These are phyloP conservation scores for Itoplectis maculator DNA, from an alignment of 2,888 invertebrate genomes.

Conservation along the genomic window DNA sequence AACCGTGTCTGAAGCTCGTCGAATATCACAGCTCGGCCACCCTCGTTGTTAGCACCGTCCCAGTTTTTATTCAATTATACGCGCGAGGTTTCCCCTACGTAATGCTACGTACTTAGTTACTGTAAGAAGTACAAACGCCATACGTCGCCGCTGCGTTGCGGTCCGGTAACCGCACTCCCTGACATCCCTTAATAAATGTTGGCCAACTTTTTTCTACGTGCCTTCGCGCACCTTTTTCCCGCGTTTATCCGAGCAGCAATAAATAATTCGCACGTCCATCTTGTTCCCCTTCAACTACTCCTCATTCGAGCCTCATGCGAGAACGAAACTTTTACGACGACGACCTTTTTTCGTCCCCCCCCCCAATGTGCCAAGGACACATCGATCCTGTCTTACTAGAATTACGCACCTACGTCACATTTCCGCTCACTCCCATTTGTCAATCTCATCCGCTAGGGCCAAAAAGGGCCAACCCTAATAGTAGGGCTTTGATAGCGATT, in stretches of 20 bases:
- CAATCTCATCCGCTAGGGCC: background rate
- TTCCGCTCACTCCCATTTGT: background rate
- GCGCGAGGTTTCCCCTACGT: background rate
- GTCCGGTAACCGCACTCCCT: background rate
- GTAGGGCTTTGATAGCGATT: background rate
- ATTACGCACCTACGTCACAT: background rate
- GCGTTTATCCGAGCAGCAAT: background rate
- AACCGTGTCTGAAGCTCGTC: background rate
- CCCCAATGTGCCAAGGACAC: slow-evolving; percentile 3
- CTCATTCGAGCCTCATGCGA: slow-evolving; percentile 4
- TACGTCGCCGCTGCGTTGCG: background rate
- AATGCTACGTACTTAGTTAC: background rate
- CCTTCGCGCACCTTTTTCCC: background rate
- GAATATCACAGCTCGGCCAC: background rate
- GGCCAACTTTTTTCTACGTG: background rate
- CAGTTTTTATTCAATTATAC: background rate
- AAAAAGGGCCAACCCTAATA: background rate
- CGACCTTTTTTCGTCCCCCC: background rate
- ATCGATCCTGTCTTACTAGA: slow-evolving; percentile 12
- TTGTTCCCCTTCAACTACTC: background rate
- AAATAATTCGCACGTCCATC: slow-evolving; percentile 12
- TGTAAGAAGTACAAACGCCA: background rate
- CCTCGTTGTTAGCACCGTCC: too few species aligned
- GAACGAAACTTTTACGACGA: slow-evolving; percentile 20
- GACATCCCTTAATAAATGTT: background rate